Evolutionary conservation across 2,113 vertebrate species (phyloP), one percentile per base, ranked within the genome.

Genomic region (Coregonus clupeaformis): DNA sequence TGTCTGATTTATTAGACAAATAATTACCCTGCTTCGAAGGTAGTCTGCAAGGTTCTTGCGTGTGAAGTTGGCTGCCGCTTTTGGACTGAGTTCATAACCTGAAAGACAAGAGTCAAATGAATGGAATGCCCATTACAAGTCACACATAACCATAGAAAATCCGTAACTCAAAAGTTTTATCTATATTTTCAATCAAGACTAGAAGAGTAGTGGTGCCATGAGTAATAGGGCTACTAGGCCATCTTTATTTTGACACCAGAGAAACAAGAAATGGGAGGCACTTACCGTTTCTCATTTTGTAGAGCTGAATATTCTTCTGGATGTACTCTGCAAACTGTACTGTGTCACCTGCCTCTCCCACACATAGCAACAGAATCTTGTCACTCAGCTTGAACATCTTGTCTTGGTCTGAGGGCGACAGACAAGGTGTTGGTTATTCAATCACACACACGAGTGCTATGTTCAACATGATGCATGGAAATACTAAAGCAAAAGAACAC

Each of bases 381-480:
- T 99, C 97, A 78, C 98, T 99, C 85, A 99, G 94, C 87, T 98
- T 98, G 85, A 99, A 99, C 98, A 99, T 99, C 85, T 99, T 99
- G 90, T 99, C 97, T 72, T 96, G 94, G 82, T 98, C 98, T 99
- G 92, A 73, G 84, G 79, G 78, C 77, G 66, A 79, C 77, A 82
- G 76, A 25, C 12, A 72, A 5, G 9, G 36, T 22, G 24, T 25
- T 16, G 29, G 22, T 52, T 52, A 45, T 65, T 45, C 25, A 49
- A 14, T 9, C 16, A 69, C 16, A 70, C 30, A 73, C 60, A 0
- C 94, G 90, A 86, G 27, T 29, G 14, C 5, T 1, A 52, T 52
- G 49, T 52, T 52, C 5, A 52, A 52, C 49, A 52, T 52, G 13
- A 52, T 52, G 12, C 16, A 52, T 52, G 14, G 16, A 52, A 65